These are phyloP conservation scores for Phaetusa simplex DNA, from an alignment of 2,113 vertebrate species.

Conservation along the genomic window DNA sequence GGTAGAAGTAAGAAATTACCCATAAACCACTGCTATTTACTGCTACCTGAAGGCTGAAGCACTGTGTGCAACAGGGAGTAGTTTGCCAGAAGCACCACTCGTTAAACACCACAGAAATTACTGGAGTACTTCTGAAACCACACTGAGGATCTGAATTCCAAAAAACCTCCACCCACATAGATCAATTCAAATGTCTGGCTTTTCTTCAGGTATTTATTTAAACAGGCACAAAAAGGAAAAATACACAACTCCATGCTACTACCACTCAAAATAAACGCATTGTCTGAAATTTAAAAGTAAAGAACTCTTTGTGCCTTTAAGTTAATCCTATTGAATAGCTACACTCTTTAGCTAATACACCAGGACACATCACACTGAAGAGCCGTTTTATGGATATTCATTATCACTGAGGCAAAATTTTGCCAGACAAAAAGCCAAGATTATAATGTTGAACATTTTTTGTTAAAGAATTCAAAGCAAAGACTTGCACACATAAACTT, in stretches of 20 bases:
- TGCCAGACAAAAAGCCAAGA: background rate
- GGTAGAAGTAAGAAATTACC: constrained; percentile 19
- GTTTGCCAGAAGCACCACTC: background rate
- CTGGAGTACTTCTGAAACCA: background rate
- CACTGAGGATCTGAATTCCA: background rate
- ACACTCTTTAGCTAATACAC: background rate
- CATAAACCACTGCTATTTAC: background rate
- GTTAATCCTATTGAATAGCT: background rate
- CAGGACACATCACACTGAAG: background rate
- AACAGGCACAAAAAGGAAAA: background rate
- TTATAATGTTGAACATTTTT: background rate
- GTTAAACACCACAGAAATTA: constrained; percentile 10
- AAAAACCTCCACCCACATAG: background rate
- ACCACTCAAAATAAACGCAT: background rate
- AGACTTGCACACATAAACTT: background rate
- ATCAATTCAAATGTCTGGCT: background rate
- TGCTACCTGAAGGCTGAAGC: background rate
- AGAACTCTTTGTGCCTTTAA: background rate
- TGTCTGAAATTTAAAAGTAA: background rate
- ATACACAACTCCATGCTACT: background rate
- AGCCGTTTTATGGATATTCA: rapidly evolving
- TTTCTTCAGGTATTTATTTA: background rate
- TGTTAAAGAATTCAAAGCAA: background rate
- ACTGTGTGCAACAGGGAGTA: background rate
- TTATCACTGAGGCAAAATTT: background rate